phyloP scores from a whole-genome alignment of 2,797 vertebrate genomes.

The Hemitrygon akajei region DNA sequence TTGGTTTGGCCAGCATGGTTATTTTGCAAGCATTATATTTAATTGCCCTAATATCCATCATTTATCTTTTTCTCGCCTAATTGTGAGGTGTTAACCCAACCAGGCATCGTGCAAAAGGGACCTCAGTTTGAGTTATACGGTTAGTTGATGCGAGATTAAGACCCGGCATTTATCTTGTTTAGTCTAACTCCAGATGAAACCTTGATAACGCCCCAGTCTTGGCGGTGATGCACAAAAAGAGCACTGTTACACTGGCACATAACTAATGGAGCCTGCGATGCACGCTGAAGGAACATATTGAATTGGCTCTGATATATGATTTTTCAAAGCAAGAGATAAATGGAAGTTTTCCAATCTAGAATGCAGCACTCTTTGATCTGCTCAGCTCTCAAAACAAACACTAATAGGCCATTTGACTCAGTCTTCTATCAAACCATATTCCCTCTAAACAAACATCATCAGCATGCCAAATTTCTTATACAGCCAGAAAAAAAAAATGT shows the following conservation, averaged over 20 bases:
- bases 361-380: neutral
- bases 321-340: conserved; percentile 5
- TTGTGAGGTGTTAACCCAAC: neutral
- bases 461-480: neutral
- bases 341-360: conserved; percentile 16
- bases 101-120: neutral
- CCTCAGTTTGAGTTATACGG: neutral
- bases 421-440: too few species aligned
- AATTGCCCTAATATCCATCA: neutral
- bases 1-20: too few species aligned
- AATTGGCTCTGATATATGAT: neutral
- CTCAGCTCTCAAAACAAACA: neutral
- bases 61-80: neutral
- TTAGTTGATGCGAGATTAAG: neutral
- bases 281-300: conserved; percentile 14
- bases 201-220: neutral
- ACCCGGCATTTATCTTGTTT: neutral
- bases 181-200: neutral
- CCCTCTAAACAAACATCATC: neutral
- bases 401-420: neutral
- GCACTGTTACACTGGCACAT: neutral
- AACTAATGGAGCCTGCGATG: conserved; percentile 18
- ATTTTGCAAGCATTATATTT: neutral
- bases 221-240: neutral
- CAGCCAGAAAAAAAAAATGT: neutral